A percentile compares a stretch with the other conserved stretches of the same genome.
Conservation (phyloP, 2,797 vertebrate species). For the Pteronotus mesoamericanus region DNA sequence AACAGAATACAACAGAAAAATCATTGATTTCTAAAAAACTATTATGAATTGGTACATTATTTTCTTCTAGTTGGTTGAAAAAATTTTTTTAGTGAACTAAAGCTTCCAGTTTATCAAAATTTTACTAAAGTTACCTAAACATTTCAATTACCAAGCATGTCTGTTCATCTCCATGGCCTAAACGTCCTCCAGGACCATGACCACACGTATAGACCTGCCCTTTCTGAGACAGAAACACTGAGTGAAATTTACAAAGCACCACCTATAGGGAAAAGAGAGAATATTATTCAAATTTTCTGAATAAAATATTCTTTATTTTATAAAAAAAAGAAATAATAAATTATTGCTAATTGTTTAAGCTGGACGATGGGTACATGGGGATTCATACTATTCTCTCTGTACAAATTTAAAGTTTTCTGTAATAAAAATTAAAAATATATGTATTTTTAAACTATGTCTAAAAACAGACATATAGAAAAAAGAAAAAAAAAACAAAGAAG, state of each 20-base stretch:
- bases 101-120: neutral
- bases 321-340: neutral
- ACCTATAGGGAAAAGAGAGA: conserved; percentile 83
- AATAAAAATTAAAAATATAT: conserved; percentile 18
- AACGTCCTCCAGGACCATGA: conserved; percentile 95
- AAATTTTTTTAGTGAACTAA: neutral
- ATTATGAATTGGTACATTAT: neutral
- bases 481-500: neutral
- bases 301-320: neutral
- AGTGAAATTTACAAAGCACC: conserved; percentile 97
- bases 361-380: neutral
- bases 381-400: neutral
- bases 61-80: neutral
- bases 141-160: conserved; percentile 91
- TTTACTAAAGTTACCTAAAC: conserved; percentile 8
- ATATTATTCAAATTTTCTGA: neutral
- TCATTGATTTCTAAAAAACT: neutral
- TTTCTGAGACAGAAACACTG: conserved; percentile 97
- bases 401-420: neutral
- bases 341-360: neutral
- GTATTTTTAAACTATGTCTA: conserved; percentile 27
- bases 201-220: conserved; percentile 98
- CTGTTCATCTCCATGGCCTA: conserved; percentile 97
- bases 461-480: neutral
- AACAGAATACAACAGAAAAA: neutral